Percentiles rank a stretch among this genome's conserved stretches.
Evolutionary conservation across 2,113 vertebrate species (phyloP).

Genomic region (Silurus meridionalis): DNA sequence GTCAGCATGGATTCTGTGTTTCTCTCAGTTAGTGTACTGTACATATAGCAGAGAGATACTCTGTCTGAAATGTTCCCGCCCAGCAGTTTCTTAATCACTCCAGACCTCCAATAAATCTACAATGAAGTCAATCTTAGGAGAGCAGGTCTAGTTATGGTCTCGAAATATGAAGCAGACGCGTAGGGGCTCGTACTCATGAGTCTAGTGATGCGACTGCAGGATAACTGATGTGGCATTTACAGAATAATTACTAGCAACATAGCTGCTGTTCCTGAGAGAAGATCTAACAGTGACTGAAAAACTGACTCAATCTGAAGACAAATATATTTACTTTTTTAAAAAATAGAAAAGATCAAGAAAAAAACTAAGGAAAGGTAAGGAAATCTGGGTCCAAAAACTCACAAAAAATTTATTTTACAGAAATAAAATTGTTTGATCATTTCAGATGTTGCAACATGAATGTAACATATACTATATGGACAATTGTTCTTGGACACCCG

Average conservation of each 20-base stretch:
- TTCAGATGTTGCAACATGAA: too few relatives aligned
- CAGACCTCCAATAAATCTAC: constrained; percentile 36
- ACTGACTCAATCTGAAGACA: background rate
- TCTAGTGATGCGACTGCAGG: constrained; percentile 28
- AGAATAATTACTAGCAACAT: constrained; percentile 16
- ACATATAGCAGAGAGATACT: constrained; percentile 37
- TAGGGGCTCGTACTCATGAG: background rate
- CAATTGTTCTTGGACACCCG: too few relatives aligned
- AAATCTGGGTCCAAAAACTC: too few relatives aligned
- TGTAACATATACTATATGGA: too few relatives aligned
- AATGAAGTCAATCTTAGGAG: constrained; percentile 30
- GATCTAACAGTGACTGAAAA: background rate
- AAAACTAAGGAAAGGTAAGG: background rate
- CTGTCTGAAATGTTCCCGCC: constrained; percentile 40
- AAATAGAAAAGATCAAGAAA: background rate
- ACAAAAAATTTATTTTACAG: too few relatives aligned
- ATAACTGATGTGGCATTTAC: constrained; percentile 18
- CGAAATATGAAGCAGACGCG: background rate
- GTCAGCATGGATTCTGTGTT: constrained; percentile 36
- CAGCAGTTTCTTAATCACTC: background rate
- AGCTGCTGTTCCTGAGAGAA: background rate
- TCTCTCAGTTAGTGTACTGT: constrained; percentile 49
- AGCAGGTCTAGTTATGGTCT: background rate
- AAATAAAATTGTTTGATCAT: too few relatives aligned
- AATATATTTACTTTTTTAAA: too few relatives aligned